phyloP scores from a whole-genome alignment of 2,797 vertebrate species.

The Neostethus bicornis region DNA sequence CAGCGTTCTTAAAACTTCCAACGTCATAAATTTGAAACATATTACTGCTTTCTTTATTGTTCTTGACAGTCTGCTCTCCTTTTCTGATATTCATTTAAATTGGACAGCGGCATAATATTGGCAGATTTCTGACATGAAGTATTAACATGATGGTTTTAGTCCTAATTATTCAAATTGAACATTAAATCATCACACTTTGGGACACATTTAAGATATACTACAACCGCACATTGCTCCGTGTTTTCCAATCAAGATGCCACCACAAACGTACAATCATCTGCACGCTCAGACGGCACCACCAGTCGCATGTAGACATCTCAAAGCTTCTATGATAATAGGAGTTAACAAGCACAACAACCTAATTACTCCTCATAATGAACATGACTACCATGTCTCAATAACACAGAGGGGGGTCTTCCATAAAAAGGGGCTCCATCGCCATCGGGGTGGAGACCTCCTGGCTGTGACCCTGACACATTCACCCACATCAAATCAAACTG shows the following conservation, averaged over 20 bases:
- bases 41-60: background rate
- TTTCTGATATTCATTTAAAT: background rate
- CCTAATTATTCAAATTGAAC: too few relatives aligned
- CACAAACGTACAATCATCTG: conserved; percentile 25
- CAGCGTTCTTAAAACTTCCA: background rate
- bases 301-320: conserved; percentile 59
- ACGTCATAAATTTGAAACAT: background rate
- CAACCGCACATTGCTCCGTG: conserved; percentile 3
- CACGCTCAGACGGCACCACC: conserved; percentile 37
- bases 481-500: conserved; percentile 61
- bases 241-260: conserved; percentile 23
- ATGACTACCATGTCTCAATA: conserved; percentile 71
- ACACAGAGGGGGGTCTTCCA: conserved; percentile 66
- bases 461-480: conserved; percentile 71
- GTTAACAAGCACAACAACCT: conserved; percentile 78
- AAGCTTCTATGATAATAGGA: conserved; percentile 63
- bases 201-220: too few relatives aligned
- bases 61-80: too few relatives aligned
- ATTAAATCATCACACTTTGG: too few relatives aligned
- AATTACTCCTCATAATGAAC: conserved; percentile 71
- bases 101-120: background rate
- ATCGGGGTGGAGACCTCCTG: conserved; percentile 65
- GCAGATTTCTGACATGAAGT: background rate
- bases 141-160: background rate
- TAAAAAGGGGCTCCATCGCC: conserved; percentile 60